phyloP scores from a whole-genome alignment of 2,888 invertebrate genomes.

The Chaetoderma sp. region DNA sequence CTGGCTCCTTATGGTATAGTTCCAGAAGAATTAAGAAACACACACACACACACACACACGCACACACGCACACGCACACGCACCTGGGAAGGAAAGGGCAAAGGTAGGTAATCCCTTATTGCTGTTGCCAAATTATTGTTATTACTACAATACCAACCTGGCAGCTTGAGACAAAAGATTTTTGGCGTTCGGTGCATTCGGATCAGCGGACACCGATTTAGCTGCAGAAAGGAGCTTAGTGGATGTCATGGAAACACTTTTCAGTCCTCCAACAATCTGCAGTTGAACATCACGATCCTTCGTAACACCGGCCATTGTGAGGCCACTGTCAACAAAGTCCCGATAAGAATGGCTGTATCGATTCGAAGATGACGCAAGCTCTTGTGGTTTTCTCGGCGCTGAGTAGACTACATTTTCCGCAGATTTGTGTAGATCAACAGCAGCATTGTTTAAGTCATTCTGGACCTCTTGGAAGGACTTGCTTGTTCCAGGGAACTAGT shows the following conservation, averaged over 20 bases:
- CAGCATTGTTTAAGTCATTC: conserved; percentile 85
- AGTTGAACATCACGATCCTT: conserved; percentile 81
- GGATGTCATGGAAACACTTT: conserved; percentile 87
- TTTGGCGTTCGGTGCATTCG: conserved; percentile 89
- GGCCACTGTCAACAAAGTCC: conserved; percentile 77
- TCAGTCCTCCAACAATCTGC: conserved; percentile 87
- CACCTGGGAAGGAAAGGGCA: no score
- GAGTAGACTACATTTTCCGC: conserved; percentile 86
- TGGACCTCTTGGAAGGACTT: conserved; percentile 77
- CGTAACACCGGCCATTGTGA: conserved; percentile 57
- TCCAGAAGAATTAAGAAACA: no score
- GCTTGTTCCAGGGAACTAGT: conserved; percentile 78
- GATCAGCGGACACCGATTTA: conserved; percentile 90
- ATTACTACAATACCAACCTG: conserved; percentile 69
- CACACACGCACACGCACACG: no score
- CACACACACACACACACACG: no score
- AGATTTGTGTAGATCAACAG: conserved; percentile 85
- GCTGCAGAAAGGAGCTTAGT: conserved; percentile 88
- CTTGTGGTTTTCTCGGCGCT: conserved; percentile 76
- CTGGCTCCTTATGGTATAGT: no score
- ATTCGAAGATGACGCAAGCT: conserved; percentile 81
- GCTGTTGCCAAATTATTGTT: no score
- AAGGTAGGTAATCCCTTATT: no score
- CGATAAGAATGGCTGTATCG: conserved; percentile 82
- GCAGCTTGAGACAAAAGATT: conserved; percentile 90